Evolutionary conservation across 2,888 invertebrate genomes (phyloP).

Genomic region (Hydraecia micacea): DNA sequence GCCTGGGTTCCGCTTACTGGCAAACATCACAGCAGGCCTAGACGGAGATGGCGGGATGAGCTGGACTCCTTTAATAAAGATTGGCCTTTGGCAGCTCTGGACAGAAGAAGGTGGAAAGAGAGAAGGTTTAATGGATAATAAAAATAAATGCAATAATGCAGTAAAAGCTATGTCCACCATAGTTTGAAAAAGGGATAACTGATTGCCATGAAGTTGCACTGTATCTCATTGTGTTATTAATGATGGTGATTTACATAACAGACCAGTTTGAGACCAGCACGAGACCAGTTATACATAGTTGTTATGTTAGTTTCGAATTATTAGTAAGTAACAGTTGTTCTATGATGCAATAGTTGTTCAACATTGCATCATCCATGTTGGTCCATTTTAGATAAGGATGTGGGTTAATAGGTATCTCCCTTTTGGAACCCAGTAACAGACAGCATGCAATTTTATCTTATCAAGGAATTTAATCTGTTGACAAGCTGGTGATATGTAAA

Average conservation of each 20-base stretch:
- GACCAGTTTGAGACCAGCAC: constrained; percentile 4
- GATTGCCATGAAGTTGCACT: not conserved
- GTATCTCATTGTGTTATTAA: not conserved
- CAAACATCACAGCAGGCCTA: not conserved
- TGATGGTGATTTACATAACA: constrained; percentile 7
- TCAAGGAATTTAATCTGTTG: constrained; percentile 28
- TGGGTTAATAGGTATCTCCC: constrained; percentile 40
- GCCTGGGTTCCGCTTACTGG: not conserved
- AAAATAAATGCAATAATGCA: not conserved
- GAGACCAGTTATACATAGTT: not conserved
- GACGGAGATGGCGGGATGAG: not conserved
- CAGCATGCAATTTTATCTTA: constrained; percentile 35
- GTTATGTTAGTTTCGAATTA: not conserved
- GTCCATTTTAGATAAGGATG: constrained; percentile 44
- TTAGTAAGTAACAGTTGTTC: not conserved
- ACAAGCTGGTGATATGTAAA: not conserved
- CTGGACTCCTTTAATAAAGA: not conserved
- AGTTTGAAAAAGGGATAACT: not conserved
- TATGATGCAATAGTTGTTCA: constrained; percentile 42
- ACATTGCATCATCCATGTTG: constrained; percentile 45
- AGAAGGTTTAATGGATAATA: not conserved
- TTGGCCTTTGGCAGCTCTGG: not conserved
- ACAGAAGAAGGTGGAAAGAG: not conserved
- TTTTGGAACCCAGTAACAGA: constrained; percentile 5
- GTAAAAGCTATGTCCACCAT: not conserved